Conservation (phyloP, 2,888 invertebrate species). For the Encarsia formosa region DNA sequence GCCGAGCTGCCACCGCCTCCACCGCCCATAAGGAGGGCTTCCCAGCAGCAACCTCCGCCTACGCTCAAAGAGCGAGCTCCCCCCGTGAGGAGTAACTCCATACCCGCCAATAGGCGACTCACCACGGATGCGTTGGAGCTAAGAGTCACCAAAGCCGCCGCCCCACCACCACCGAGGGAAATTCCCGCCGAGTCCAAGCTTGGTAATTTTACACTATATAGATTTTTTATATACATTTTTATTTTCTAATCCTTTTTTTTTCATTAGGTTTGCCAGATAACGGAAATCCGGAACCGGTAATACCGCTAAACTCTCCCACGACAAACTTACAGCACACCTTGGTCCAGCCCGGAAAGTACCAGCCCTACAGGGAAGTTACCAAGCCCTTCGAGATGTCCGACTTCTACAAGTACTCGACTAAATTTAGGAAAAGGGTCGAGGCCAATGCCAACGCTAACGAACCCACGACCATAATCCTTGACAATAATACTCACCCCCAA, state of each 20-base stretch:
- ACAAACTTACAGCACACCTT: constrained; percentile 82
- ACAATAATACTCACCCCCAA: no score
- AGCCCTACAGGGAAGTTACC: constrained; percentile 87
- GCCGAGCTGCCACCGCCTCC: constrained; percentile 49
- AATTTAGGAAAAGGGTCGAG: constrained; percentile 68
- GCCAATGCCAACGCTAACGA: constrained; percentile 27
- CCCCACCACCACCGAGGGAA: no score
- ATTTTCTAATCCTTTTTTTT: background rate
- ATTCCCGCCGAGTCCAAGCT: constrained; percentile 59
- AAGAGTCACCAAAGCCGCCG: background rate
- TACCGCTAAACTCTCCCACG: constrained; percentile 70
- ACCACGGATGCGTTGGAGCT: constrained; percentile 37
- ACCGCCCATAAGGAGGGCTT: constrained; percentile 9
- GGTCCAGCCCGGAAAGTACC: constrained; percentile 83
- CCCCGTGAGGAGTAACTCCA: constrained; percentile 27
- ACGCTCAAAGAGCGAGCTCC: constrained; percentile 20
- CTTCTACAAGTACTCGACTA: constrained; percentile 95
- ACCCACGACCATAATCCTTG: no score
- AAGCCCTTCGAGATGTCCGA: constrained; percentile 98
- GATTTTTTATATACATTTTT: no score
- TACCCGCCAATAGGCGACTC: constrained; percentile 21
- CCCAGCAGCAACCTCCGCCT: constrained; percentile 12
- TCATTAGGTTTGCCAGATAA: constrained; percentile 28
- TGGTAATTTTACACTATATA: background rate
- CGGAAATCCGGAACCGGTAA: constrained; percentile 29